Base-by-base conservation (phyloP, 2,797 vertebrate species). In the Rhodeus uyekii region DNA sequence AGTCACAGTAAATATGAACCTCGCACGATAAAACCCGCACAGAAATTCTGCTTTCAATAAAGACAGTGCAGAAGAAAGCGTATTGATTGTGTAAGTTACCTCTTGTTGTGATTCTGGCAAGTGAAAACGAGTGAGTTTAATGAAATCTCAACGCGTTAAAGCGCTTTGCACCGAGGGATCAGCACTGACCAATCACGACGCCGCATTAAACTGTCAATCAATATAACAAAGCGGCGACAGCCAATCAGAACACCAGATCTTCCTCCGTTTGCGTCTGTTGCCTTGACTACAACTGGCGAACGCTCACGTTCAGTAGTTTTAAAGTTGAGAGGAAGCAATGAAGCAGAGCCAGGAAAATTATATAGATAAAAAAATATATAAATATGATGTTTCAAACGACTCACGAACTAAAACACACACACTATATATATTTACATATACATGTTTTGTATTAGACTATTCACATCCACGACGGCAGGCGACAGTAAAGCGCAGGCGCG, bases 391-490 rank as follows among this genome's bases (percentile, higher is more conserved):
- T 68, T 42, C 5, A 68, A 68, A 42, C 27, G 2, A 3, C 5
- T 7, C 7, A 12, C 10, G 42, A 19, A 22, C 27, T 5, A 46
- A 29, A 13, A 46, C 24, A 18, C 0, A 18, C 0, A 16, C 2
- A 69, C 9, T 8, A 0, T 12, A 46, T 29, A 29, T 29, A 12
- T 29, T 6, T 3, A 19, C 2, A 22, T 46, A 19, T 46, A 19
- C 1, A 12, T 36, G 1, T 19, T 32, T 60, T 16, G 27, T 6
- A 32, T 71, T 24, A 14, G 22, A n/a, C n/a, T 12, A 18, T 63
- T n/a, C n/a, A n/a, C n/a, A 78, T 83, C 81, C 86, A 36, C 81
- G 39, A 72, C 91, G 79, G 88, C 83, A 22, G 90, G 90, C 90
- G 88, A 86, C 88, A 38, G 42, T 75, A 79, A 74, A 73, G 58